Base-by-base conservation (phyloP, 2,113 vertebrate genomes). In the Nothoprocta pentlandii region DNA sequence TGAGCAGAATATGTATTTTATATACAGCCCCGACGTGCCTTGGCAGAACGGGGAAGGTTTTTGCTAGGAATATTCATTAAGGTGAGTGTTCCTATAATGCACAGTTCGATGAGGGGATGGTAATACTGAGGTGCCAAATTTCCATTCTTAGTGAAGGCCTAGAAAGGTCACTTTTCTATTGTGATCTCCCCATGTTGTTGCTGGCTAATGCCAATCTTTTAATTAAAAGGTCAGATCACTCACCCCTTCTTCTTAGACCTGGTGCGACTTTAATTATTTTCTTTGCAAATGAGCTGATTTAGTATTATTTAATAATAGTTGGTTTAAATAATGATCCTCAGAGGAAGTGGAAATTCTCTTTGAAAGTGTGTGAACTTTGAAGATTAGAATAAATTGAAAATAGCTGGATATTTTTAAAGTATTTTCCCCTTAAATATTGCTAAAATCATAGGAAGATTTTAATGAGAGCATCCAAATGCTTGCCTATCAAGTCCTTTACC, bases 141-240 rank as follows among this genome's bases (percentile, higher is more conserved):
- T 93, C 91, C 26, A 74, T 94, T 87, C 75, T 95, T 90, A 93
- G 79, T 90, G 88, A 97, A 96, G 78, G 95, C 90, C 90, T 92
- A 89, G 95, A 97, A 97, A 97, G 97, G 94, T 97, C 96, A 94
- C 36, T 47, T 84, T 96, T 93, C 70, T 86, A 94, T 95, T 96
- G 95, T 96, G 80, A 86, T 95, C 94, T 96, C 88, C 83, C 42
- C 16, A 15, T 68, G 86, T 61, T 96, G 83, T 96, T 97, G 86
- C 77, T 96, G 93, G 94, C 82, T 91, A 94, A 41, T 94, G 90
- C 90, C 96, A 96, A 97, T 97, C 59, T 94, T 97, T 96, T 97
- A 96, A 97, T 97, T 97, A 97, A 97, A 97, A 98, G 96, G 95
- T 97, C 96, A 96, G n/a, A 92, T 96, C 89, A 78, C 82, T 96